A percentile compares a stretch with the other conserved stretches of the same genome.
Evolutionary conservation across 2,888 invertebrate species (phyloP).

Genomic region (Bedellia somnulentella): DNA sequence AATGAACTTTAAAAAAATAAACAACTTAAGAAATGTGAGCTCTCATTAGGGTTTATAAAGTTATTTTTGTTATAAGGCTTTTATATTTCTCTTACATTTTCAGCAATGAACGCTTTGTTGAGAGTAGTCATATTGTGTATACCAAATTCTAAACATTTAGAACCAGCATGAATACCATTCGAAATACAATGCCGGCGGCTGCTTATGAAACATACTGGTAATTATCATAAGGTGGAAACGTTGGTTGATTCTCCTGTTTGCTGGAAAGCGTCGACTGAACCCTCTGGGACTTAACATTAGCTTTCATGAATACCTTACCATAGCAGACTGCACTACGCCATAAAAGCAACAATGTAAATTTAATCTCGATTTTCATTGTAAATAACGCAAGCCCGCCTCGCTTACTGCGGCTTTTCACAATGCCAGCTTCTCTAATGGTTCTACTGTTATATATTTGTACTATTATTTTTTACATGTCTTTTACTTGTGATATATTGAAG

Average conservation of each 20-base stretch:
- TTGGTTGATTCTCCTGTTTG: constrained; percentile 24
- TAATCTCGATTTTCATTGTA: constrained; percentile 40
- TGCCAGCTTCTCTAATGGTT: too few relatives aligned
- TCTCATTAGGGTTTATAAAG: too few relatives aligned
- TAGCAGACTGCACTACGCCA: constrained; percentile 30
- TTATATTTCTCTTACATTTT: too few relatives aligned
- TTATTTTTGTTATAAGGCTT: too few relatives aligned
- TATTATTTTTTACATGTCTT: too few relatives aligned
- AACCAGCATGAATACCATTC: constrained; percentile 16
- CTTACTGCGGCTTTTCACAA: too few relatives aligned
- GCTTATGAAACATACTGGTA: constrained; percentile 24
- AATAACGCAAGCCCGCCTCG: constrained; percentile 23
- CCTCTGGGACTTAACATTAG: constrained; percentile 42
- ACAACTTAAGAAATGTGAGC: too few relatives aligned
- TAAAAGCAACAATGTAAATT: constrained; percentile 51
- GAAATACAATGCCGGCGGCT: constrained; percentile 16
- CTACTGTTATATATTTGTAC: too few relatives aligned
- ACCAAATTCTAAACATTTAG: constrained; percentile 16
- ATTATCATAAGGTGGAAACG: constrained; percentile 46
- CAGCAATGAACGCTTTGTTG: too few relatives aligned
- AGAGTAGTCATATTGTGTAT: too few relatives aligned
- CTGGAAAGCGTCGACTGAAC: constrained; percentile 17
- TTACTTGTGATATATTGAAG: too few relatives aligned
- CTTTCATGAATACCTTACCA: constrained; percentile 53
- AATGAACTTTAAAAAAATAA: too few relatives aligned